Evolutionary conservation across 1,140 invertebrate species (phyloP).

Genomic region (Eumeta japonica): DNA sequence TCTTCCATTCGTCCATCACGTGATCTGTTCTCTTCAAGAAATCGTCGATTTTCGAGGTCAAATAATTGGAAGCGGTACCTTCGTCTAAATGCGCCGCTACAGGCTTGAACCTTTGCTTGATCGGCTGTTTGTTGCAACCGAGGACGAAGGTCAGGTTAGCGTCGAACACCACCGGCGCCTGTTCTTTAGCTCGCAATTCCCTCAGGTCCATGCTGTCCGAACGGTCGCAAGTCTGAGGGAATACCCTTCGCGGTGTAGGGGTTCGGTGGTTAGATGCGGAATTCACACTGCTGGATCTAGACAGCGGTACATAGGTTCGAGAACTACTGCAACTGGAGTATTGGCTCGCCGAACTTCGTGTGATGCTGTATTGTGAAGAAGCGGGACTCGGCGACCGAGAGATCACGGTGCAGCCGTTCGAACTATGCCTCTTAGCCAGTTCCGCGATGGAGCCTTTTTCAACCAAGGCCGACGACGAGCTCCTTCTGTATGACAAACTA

Average conservation of each 20-base stretch:
- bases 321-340: constrained; percentile 54
- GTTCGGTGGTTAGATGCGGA: constrained; percentile 41
- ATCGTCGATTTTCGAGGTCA: constrained; percentile 73
- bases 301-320: constrained; percentile 38
- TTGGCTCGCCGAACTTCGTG: constrained; percentile 41
- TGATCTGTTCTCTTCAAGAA: constrained; percentile 81
- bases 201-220: constrained; percentile 50
- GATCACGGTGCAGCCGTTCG: constrained; percentile 26
- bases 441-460: constrained; percentile 53
- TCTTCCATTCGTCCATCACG: constrained; percentile 80
- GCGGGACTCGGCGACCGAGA: constrained; percentile 45
- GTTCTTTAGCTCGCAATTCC: constrained; percentile 63
- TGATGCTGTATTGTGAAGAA: constrained; percentile 41
- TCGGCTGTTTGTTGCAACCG: constrained; percentile 66
- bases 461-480: constrained; percentile 33
- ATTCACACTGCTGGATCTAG: constrained; percentile 45
- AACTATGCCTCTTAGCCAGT: constrained; percentile 39
- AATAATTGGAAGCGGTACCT: constrained; percentile 70
- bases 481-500: constrained; percentile 43
- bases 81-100: constrained; percentile 72
- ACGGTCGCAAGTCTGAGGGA: constrained; percentile 61
- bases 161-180: constrained; percentile 75
- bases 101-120: constrained; percentile 67
- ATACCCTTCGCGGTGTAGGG: constrained; percentile 62
- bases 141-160: constrained; percentile 77